A percentile compares a stretch with the other conserved stretches of the same genome.
phyloP scores from a whole-genome alignment of 2,113 vertebrate genomes.

The Azemiops feae region DNA sequence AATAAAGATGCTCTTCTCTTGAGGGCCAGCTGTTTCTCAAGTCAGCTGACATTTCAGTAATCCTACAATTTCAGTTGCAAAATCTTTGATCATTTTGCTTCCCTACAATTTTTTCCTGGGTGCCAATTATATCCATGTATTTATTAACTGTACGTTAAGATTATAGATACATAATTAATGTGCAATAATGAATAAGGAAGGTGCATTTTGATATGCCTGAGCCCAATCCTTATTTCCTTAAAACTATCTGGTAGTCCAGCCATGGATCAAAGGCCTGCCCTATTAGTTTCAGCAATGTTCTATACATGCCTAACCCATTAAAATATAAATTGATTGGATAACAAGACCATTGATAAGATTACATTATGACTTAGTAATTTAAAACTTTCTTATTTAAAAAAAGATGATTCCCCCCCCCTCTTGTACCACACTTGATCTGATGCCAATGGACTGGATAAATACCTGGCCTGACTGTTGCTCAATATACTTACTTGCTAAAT shows the following conservation, averaged over 20 bases:
- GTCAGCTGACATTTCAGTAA: background rate
- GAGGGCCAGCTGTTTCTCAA: background rate
- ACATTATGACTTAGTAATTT: background rate
- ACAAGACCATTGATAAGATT: background rate
- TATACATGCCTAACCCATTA: background rate
- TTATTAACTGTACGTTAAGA: background rate
- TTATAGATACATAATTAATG: background rate
- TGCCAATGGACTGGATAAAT: constrained; percentile 2
- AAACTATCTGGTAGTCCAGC: constrained; percentile 26
- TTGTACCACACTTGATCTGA: background rate
- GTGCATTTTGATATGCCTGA: constrained; percentile 12
- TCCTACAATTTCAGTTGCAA: background rate
- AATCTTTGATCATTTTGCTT: background rate
- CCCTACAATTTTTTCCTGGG: constrained; percentile 9
- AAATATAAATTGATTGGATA: background rate
- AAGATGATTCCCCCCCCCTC: background rate
- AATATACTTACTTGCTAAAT: constrained; percentile 20
- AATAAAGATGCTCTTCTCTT: background rate
- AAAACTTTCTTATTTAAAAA: background rate
- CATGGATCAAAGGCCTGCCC: background rate
- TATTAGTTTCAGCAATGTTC: background rate
- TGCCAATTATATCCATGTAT: background rate
- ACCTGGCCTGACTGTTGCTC: background rate
- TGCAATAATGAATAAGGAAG: constrained; percentile 25
- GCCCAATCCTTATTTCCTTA: constrained; percentile 3